Conservation (phyloP, 2,888 invertebrate species). For the Polymixis flavicincta region DNA sequence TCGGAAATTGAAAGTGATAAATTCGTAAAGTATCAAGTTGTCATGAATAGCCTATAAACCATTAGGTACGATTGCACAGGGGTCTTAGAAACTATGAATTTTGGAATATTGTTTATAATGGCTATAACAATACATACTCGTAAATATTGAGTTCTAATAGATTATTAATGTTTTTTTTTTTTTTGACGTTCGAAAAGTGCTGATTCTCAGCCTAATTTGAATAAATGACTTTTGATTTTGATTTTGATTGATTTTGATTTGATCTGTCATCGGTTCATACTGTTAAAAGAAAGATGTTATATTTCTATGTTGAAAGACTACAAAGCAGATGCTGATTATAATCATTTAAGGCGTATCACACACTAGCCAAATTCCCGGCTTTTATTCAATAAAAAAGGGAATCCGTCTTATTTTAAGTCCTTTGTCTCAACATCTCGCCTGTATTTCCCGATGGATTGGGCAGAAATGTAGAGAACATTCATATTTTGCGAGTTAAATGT, state of each 20-base stretch:
- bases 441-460: neutral
- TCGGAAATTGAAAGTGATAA: conserved; percentile 21
- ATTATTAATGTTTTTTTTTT: too few species aligned
- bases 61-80: neutral
- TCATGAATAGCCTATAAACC: neutral
- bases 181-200: too few species aligned
- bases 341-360: neutral
- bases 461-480: neutral
- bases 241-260: too few species aligned
- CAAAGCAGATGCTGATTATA: neutral
- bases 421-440: neutral
- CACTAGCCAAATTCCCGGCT: too few species aligned
- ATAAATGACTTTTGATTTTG: too few species aligned
- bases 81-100: neutral
- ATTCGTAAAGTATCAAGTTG: conserved; percentile 34
- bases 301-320: neutral
- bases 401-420: too few species aligned
- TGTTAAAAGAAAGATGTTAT: neutral
- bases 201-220: too few species aligned
- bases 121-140: neutral
- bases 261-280: neutral
- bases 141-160: too few species aligned
- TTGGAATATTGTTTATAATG: neutral
- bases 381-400: too few species aligned
- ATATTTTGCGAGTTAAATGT: neutral